These are phyloP conservation scores for Castor canadensis DNA, from an alignment of 2,113 vertebrate species.

Conservation along the genomic window DNA sequence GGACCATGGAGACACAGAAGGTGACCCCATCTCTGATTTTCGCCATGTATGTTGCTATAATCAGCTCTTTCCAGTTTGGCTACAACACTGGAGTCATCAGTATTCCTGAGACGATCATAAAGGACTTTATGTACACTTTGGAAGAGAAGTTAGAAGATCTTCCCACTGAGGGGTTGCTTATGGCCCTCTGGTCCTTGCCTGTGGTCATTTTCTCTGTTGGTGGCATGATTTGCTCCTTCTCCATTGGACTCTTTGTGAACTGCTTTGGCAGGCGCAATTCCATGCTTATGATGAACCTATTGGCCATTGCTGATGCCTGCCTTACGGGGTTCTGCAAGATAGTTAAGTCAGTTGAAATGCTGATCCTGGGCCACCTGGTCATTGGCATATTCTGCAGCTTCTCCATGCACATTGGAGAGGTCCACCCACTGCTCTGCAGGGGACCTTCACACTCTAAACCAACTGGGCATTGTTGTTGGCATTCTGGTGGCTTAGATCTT, in stretches of 20 bases:
- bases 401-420: slow-evolving; percentile 96
- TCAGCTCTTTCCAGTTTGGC: slow-evolving; percentile 94
- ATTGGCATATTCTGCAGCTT: slow-evolving; percentile 95
- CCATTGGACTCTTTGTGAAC: slow-evolving; percentile 91
- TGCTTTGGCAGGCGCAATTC: slow-evolving; percentile 95
- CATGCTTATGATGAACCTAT: slow-evolving; percentile 91
- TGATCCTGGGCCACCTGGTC: slow-evolving; percentile 92
- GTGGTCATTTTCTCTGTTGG: slow-evolving; percentile 96
- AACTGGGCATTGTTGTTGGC: slow-evolving; percentile 95
- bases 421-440: slow-evolving; percentile 92
- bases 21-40: slow-evolving; percentile 85
- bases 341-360: slow-evolving; percentile 88
- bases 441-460: slow-evolving; percentile 95
- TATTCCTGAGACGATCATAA: slow-evolving; percentile 93
- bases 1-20: slow-evolving; percentile 61
- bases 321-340: slow-evolving; percentile 91
- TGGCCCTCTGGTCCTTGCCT: slow-evolving; percentile 91
- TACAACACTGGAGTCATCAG: slow-evolving; percentile 98
- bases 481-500: slow-evolving; percentile 93
- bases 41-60: slow-evolving; percentile 88
- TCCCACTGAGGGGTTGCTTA: slow-evolving; percentile 74
- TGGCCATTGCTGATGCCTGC: slow-evolving; percentile 87
- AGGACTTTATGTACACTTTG: slow-evolving; percentile 87
- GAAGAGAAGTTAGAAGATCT: slow-evolving; percentile 46
- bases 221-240: slow-evolving; percentile 95